Conservation (phyloP, 2,797 vertebrate genomes). For the Chaunax sp. region DNA sequence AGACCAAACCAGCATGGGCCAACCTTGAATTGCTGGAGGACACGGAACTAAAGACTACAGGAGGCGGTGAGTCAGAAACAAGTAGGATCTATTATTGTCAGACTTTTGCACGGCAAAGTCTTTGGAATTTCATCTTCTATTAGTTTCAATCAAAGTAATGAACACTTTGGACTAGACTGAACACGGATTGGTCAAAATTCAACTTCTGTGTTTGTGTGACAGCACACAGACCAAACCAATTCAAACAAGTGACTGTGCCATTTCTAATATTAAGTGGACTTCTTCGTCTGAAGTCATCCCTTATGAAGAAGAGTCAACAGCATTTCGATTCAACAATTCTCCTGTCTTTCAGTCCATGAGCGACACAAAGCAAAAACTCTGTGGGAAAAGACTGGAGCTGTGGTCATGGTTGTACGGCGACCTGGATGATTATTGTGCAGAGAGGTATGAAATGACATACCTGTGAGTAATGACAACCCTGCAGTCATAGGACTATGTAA, state of each 20-base stretch:
- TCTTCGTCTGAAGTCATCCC: too few species aligned
- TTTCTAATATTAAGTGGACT: too few species aligned
- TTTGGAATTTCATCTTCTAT: too few species aligned
- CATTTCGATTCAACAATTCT: constrained; percentile 1
- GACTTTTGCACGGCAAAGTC: too few species aligned
- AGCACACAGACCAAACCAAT: too few species aligned
- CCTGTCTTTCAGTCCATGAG: constrained; percentile 62
- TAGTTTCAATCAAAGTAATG: too few species aligned
- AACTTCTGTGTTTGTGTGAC: too few species aligned
- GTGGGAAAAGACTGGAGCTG: constrained; percentile 89
- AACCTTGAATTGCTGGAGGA: constrained; percentile 64
- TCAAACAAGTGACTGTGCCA: too few species aligned
- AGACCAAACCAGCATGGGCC: constrained; percentile 70
- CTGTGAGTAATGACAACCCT: not conserved
- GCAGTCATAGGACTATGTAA: not conserved
- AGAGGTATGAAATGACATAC: constrained; percentile 83
- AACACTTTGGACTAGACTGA: too few species aligned
- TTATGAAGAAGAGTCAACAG: not conserved
- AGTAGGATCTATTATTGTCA: not conserved
- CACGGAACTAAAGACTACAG: constrained; percentile 72
- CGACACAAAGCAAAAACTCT: constrained; percentile 85
- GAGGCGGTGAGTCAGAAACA: constrained; percentile 55
- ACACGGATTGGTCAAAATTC: too few species aligned
- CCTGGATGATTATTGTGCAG: constrained; percentile 96
- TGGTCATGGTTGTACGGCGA: constrained; percentile 91